Percentiles rank a stretch among this genome's conserved stretches.
Conservation (phyloP, 1,140 invertebrate genomes). For the Ostrea denselamellosa region DNA sequence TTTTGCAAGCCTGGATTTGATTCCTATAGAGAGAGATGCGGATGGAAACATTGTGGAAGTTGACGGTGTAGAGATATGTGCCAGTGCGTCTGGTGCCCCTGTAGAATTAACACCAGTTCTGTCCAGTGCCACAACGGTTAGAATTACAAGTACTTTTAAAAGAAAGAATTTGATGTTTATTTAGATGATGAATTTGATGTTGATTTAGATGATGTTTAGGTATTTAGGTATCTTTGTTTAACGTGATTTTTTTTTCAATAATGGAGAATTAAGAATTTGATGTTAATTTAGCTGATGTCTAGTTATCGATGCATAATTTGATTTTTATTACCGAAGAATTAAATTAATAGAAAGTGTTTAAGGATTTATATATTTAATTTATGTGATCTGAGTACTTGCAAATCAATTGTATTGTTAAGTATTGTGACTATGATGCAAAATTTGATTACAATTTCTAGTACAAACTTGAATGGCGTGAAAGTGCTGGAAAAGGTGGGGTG, state of each 20-base stretch:
- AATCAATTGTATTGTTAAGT: no score
- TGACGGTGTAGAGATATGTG: slow-evolving; percentile 46
- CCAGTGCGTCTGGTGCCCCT: slow-evolving; percentile 33
- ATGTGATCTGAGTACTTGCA: no score
- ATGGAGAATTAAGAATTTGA: no score
- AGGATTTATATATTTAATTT: no score
- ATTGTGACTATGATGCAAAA: neutral
- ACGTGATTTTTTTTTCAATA: no score
- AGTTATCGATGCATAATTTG: no score
- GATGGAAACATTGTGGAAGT: slow-evolving; percentile 23
- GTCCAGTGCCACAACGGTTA: slow-evolving; percentile 34
- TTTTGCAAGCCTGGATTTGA: slow-evolving; percentile 38
- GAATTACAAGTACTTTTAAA: neutral
- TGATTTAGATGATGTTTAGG: no score
- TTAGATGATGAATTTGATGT: neutral
- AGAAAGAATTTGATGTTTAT: neutral
- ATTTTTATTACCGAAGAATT: no score
- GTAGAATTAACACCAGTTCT: slow-evolving; percentile 33
- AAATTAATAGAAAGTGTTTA: no score
- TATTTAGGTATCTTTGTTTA: no score
- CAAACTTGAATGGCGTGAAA: slow-evolving; percentile 49
- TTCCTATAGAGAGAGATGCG: slow-evolving; percentile 41
- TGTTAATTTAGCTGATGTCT: no score
- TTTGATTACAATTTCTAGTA: neutral
- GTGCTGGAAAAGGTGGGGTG: slow-evolving; percentile 51